Evolutionary conservation across 2,797 vertebrate genomes (phyloP).

Genomic region (Bryconaethiops microstoma): DNA sequence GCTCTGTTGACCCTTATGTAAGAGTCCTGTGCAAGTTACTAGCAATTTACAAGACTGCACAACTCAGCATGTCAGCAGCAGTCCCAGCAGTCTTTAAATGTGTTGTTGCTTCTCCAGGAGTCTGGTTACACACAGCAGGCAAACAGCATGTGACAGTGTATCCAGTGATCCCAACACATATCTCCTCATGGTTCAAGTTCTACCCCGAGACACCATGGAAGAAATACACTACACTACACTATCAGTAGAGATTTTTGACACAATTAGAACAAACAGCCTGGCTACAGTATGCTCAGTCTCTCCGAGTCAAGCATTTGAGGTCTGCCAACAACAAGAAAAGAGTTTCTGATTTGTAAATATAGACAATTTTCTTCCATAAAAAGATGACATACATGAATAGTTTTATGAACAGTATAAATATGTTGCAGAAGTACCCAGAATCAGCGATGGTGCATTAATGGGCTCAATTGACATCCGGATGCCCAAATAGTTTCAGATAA

Average conservation of each 20-base stretch:
- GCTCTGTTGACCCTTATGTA: conserved; percentile 32
- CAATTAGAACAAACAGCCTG: neutral
- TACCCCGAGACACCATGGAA: conserved; percentile 37
- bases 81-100: conserved; percentile 44
- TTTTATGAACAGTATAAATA: neutral
- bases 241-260: neutral
- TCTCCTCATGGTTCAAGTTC: conserved; percentile 67
- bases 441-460: too few species aligned
- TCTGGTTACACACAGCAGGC: conserved; percentile 68
- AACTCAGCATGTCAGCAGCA: conserved; percentile 25
- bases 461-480: too few species aligned
- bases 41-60: conserved; percentile 33
- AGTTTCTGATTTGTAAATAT: neutral
- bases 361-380: neutral
- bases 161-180: conserved; percentile 71
- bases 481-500: too few species aligned
- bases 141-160: conserved; percentile 77
- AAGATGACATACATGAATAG: neutral
- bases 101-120: conserved; percentile 52
- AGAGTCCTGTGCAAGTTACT: conserved; percentile 8
- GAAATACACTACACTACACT: conserved; percentile 6
- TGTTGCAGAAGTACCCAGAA: too few species aligned
- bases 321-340: neutral
- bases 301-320: neutral
- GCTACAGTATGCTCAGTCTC: neutral